Evolutionary conservation across 2,888 invertebrate species (phyloP).

Genomic region (Paralinhomoeus sp.): DNA sequence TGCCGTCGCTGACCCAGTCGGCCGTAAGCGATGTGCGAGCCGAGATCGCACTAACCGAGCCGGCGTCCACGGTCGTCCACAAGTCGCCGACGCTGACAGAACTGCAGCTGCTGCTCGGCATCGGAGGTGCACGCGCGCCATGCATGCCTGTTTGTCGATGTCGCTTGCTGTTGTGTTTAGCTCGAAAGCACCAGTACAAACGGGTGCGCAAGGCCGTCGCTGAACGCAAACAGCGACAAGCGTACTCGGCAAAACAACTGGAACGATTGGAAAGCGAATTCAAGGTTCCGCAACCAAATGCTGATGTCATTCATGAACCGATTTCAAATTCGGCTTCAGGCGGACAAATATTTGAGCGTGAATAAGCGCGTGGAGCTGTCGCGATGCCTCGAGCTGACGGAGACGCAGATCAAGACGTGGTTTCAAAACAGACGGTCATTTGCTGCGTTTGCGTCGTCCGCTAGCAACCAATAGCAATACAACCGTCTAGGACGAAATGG

Average conservation of each 20-base stretch:
- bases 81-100: slow-evolving; percentile 16
- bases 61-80: too few relatives aligned
- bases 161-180: too few relatives aligned
- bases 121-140: slow-evolving; percentile 10
- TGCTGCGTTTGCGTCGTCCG: too few relatives aligned
- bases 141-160: too few relatives aligned
- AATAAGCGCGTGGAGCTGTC: slow-evolving; percentile 81
- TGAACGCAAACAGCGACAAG: slow-evolving; percentile 80
- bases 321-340: slow-evolving; percentile 28
- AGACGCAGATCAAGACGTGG: slow-evolving; percentile 91
- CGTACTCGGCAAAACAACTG: slow-evolving; percentile 78
- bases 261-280: slow-evolving; percentile 77
- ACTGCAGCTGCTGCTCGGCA: slow-evolving; percentile 20
- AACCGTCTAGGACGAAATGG: too few relatives aligned
- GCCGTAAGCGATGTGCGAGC: too few relatives aligned
- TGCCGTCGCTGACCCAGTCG: too few relatives aligned
- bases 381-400: slow-evolving; percentile 60
- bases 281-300: slow-evolving; percentile 36
- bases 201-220: slow-evolving; percentile 61
- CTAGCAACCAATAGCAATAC: too few relatives aligned
- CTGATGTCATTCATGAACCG: background rate
- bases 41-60: too few relatives aligned
- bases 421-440: slow-evolving; percentile 66
- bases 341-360: slow-evolving; percentile 83
- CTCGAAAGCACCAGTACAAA: slow-evolving; percentile 48